A percentile compares a stretch with the other conserved stretches of the same genome.
Conservation (phyloP, 2,888 invertebrate genomes). For the Girardia tigrina region DNA sequence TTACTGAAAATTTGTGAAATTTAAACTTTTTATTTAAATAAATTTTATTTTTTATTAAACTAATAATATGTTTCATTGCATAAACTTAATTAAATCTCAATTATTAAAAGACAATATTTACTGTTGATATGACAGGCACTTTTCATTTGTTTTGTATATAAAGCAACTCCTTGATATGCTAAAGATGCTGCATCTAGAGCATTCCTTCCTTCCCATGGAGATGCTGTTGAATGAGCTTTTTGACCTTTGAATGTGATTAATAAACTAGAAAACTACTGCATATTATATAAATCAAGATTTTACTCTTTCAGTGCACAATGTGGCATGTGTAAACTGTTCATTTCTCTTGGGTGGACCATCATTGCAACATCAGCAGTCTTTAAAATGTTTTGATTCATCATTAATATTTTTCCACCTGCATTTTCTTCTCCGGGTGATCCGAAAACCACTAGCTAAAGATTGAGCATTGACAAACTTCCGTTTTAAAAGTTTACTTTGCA, state of each 20-base stretch:
- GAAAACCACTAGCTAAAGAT: slow-evolving; percentile 32
- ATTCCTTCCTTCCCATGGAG: slow-evolving; percentile 47
- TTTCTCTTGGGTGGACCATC: slow-evolving; percentile 39
- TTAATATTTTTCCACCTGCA: slow-evolving; percentile 39
- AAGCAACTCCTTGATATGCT: slow-evolving; percentile 46
- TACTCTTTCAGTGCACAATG: background rate
- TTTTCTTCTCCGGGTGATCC: slow-evolving; percentile 40
- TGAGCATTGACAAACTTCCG: background rate
- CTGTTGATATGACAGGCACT: slow-evolving; percentile 39
- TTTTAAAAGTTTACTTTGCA: slow-evolving; percentile 33
- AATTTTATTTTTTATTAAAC: too few species aligned
- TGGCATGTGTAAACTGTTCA: background rate
- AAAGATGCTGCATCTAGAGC: slow-evolving; percentile 50
- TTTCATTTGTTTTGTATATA: slow-evolving; percentile 48
- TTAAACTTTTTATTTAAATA: too few species aligned
- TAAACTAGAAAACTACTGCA: background rate
- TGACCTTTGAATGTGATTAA: slow-evolving; percentile 39
- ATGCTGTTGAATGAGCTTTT: slow-evolving; percentile 40
- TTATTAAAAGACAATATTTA: too few species aligned
- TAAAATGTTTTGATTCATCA: slow-evolving; percentile 39
- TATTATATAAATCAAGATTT: background rate
- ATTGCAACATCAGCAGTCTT: slow-evolving; percentile 39
- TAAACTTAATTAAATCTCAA: too few species aligned
- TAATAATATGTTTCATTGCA: too few species aligned
- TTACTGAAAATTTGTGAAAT: too few species aligned